phyloP scores from a whole-genome alignment of 64 coral and sea anemone genomes.

The Montipora sp. region DNA sequence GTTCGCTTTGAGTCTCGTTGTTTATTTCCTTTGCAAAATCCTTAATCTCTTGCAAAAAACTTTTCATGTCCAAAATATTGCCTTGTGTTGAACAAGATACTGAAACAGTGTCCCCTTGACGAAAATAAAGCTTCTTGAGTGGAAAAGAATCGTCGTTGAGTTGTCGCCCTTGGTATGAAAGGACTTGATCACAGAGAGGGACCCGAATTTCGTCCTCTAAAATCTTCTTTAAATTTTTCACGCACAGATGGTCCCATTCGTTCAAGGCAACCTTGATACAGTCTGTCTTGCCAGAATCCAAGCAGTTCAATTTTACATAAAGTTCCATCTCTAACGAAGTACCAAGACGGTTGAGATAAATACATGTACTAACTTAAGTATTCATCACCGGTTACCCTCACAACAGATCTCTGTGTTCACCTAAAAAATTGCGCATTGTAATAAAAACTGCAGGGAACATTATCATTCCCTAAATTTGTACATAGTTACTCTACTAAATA shows the following conservation, averaged over 20 bases:
- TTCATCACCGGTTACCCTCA: no score
- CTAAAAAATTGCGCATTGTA: no score
- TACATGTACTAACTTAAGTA: no score
- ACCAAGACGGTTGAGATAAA: no score
- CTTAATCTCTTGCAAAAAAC: constrained; percentile 60
- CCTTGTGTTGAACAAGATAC: constrained; percentile 67
- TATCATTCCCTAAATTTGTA: background rate
- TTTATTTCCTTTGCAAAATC: constrained; percentile 51
- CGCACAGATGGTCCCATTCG: constrained; percentile 50
- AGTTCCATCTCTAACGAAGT: constrained; percentile 21
- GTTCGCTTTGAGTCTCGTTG: background rate
- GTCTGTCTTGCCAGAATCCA: constrained; percentile 38
- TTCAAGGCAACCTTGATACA: constrained; percentile 41
- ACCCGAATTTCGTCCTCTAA: constrained; percentile 71
- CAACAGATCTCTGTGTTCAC: no score
- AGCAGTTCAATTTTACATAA: constrained; percentile 52
- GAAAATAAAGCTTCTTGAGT: constrained; percentile 73
- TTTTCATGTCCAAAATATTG: constrained; percentile 63
- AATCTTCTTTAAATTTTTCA: constrained; percentile 72
- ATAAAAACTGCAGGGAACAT: background rate
- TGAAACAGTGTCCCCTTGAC: constrained; percentile 66
- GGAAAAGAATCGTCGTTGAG: constrained; percentile 65
- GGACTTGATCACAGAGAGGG: constrained; percentile 72
- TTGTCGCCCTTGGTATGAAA: constrained; percentile 53
- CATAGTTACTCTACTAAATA: no score